Evolutionary conservation across 2,113 vertebrate species (phyloP), one percentile per base, ranked within the genome.

Genomic region (Dasypus novemcinctus): DNA sequence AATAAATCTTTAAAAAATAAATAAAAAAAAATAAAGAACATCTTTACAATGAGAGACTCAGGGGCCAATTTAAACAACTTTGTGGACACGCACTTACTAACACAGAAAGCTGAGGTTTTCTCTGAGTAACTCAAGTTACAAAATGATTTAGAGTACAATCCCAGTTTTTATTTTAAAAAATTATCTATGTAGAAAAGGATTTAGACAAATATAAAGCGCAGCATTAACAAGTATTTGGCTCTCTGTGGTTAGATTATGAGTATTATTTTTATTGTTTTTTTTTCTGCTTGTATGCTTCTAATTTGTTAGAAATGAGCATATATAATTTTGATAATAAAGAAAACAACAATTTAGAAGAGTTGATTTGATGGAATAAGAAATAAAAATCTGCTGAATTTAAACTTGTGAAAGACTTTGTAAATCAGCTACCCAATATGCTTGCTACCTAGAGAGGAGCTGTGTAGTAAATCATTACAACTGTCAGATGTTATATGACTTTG

Each of bases 341-440:
- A 96, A 89, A 74, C 59, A 69, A 59, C 52, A 66, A 38, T 36
- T 83, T 54, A 74, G 90, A 90, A 82, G 63, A 63, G 61, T 86
- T 81, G 33, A 43, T 76, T 72, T 31, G 54, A 81, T 92, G 61
- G 31, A 33, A 78, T 85, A 9, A 80, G 84, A 87, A 90, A 63
- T 38, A 54, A 76, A 54, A 89, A 69, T 15, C 54, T 68, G 21
- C 46, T 7, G 33, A 41, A 83, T 68, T 92, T 52, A 76, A 96
- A 87, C 79, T 20, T 38, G 91, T 90, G 59, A 82, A 75, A 78
- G 46, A 33, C 59, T 89, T 61, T 46, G 81, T 88, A 64, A 88
- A 91, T 76, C 91, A 81, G 59, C 59, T 31, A 5, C 43, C 57
- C 38, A 31, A 41, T 49, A 36, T 43, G 90, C 43, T 46, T 43